Base-by-base conservation (phyloP, 1,140 invertebrate genomes). In the Monomorium pharaonis region DNA sequence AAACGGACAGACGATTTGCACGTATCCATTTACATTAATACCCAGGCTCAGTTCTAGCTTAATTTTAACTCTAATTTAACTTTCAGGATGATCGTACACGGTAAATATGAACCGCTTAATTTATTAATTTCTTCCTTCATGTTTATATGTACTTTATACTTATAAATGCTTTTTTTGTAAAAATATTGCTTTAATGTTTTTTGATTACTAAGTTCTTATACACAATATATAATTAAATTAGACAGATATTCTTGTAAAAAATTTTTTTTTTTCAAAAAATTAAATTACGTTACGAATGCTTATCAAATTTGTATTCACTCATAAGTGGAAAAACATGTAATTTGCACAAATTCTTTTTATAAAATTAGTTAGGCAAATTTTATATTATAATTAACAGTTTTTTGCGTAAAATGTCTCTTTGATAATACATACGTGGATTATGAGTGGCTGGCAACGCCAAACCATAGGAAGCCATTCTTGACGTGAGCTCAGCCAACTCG, bases 401-500 rank as follows among this genome's bases (percentile, higher is more conserved):
- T 14, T 72, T n/a, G 3, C 37, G 56, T n/a, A 37, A 42, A 81
- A 42, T 14, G 44, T 27, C 18, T 76, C 47, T 86, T 47, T 51
- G 27, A 27, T n/a, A 24, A 85, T 62, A 80, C 87, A 95, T 95
- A 92, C 94, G 94, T 37, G 93, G 90, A 42, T 92, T 72, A 67
- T 94, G 92, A 56, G 93, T 92, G 47, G 94, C 94, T 70, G 83
- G 74, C 56, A 95, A 80, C n/a, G 93, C 93, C 47, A 94, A 65
- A 24, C 85, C 91, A 0, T 89, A 85, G 3, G 83, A 21, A 30
- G 92, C 86, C 92, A 96, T 95, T 5, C 87, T 77, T 27, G 80
- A 88, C n/a, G 98, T 98, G 58, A 98, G 97, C 84, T 96, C 96
- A 80, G 96, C 97, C 97, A 97, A 98, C 65, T 96, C 96, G 54